Evolutionary conservation across 92 coral and sea anemone genomes (phyloP), one percentile per base, ranked within the genome.

Genomic region (Phymanthus crucifer): DNA sequence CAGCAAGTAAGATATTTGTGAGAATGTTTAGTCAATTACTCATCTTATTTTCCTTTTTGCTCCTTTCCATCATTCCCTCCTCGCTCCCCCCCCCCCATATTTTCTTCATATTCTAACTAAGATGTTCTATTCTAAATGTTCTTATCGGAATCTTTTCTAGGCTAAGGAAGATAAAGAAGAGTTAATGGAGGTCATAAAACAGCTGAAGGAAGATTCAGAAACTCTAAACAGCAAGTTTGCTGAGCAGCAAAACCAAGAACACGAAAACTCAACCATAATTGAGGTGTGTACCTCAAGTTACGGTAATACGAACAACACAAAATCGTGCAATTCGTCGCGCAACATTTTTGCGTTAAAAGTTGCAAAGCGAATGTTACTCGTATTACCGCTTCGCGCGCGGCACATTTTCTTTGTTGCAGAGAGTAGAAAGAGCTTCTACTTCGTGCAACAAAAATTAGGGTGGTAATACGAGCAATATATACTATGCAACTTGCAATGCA

Each of bases 141-240:
- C n/a, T 50, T 11, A 7, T 17, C 56, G 19, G 14, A 29, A 27
- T 12, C 26, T 45, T 23, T 37, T 23, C 1, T 45, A 89, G 90
- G 86, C 87, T 66, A 80, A 88, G 64, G 74, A 48, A 16, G 94
- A 92, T 46, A 71, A 75, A 29, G 94, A 87, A 12, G 92, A 90
- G 72, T 78, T 90, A 58, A 82, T 64, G 48, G 71, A 88, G 13
- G 85, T 90, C 21, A 92, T 92, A 13, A 70, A 80, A 34, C 92
- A 83, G 16, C 40, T 92, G 79, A 92, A 80, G 32, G 89, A 88
- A 78, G 91, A 94, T 46, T 85, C 95, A 4, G 85, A 89, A 71
- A 73, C 88, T 0, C 36, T 80, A 57, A 94, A 91, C 64, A 58
- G 70, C 68, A 81, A 89, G 82, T 80, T 90, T 74, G 89, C 72